Conservation (phyloP, 1,140 invertebrate genomes). For the Heterodera schachtii region DNA sequence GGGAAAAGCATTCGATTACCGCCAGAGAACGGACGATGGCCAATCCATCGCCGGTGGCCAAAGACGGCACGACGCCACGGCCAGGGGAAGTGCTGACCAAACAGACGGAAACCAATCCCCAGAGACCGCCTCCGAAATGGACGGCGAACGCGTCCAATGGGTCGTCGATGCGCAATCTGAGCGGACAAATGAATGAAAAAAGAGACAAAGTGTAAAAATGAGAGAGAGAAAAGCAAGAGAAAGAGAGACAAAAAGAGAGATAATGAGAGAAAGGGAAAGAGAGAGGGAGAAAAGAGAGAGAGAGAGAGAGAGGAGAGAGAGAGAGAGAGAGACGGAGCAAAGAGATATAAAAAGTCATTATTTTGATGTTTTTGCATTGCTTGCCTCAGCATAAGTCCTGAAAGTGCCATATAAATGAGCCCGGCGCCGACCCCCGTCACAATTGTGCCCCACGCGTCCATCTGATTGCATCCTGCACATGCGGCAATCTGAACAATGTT, state of each 20-base stretch:
- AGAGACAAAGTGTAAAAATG: too few species aligned
- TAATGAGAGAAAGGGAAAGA: too few species aligned
- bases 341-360: too few species aligned
- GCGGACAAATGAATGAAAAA: too few species aligned
- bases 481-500: slow-evolving; percentile 52
- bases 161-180: slow-evolving; percentile 68
- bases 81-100: slow-evolving; percentile 35
- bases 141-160: slow-evolving; percentile 72
- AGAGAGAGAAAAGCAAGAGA: too few species aligned
- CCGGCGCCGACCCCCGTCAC: slow-evolving; percentile 68
- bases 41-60: slow-evolving; percentile 4
- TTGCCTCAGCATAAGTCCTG: slow-evolving; percentile 62
- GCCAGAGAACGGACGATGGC: slow-evolving; percentile 51
- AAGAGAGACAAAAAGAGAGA: too few species aligned
- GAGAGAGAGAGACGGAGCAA: too few species aligned
- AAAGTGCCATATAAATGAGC: slow-evolving; percentile 66
- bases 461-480: slow-evolving; percentile 69
- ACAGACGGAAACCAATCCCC: slow-evolving; percentile 68
- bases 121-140: slow-evolving; percentile 71
- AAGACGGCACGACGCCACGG: slow-evolving; percentile 49
- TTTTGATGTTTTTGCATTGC: too few species aligned
- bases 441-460: slow-evolving; percentile 65
- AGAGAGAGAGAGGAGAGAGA: too few species aligned
- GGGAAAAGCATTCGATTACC: slow-evolving; percentile 38
- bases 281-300: too few species aligned